Evolutionary conservation across 2,113 vertebrate species (phyloP), one percentile per base, ranked within the genome.

Genomic region (Eretmochelys imbricata): DNA sequence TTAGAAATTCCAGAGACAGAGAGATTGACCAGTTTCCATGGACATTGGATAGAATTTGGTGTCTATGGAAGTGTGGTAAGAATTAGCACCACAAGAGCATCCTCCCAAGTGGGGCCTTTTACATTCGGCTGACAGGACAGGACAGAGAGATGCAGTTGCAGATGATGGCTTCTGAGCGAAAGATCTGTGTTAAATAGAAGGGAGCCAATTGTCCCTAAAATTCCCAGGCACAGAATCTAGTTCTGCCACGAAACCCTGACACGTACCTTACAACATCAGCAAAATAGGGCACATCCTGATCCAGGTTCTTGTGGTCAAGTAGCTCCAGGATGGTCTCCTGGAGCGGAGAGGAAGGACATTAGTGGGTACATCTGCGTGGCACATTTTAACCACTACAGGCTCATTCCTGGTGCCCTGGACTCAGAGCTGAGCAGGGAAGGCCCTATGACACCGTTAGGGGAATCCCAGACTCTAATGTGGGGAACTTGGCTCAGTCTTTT

Each of bases 291-390:
- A 99, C 98, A 69, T 99, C 99, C 65, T 98, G 97, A 90, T 99
- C 98, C 88, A 99, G 97, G 96, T 99, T 99, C 96, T 98, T 99
- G 90, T 99, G 99, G 89, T 99, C 99, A 50, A 99, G 98, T 8
- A 98, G 98, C 83, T 98, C 97, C 97, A 98, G 98, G 90, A 99
- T 98, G 20, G 98, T 98, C 59, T 99, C 98, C 99, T 99, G 87
- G 10, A 92, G 50, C 46, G 48, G n/a, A 49, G 84, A 85, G 59
- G n/a, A 57, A 19, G 84, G 48, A 51, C 25, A 11, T 1, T 22
- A 57, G 12, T 25, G 55, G 24, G 3, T 35, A 29, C 31, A 65
- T 65, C 62, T n/a, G 31, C 8, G n/a, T 38, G 17, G 65, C 29
- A 31, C 59, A 62, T 62, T 31, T 31, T 62, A 31, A 31, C 59